Conservation (phyloP, 2,797 vertebrate genomes). For the Antennarius maculatus region DNA sequence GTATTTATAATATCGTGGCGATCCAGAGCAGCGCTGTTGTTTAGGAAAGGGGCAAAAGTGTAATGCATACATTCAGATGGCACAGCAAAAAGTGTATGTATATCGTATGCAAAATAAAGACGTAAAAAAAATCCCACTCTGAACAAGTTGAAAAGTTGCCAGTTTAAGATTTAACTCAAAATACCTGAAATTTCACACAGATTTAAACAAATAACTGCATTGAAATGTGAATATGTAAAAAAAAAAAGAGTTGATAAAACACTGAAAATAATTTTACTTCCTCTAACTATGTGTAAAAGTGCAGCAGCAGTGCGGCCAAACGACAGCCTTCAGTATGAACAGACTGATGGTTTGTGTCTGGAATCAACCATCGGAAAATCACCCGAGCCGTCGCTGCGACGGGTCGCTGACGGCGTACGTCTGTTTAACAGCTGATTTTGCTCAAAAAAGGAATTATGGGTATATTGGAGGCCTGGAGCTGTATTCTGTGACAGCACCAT, state of each 20-base stretch:
- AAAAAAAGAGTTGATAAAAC: background rate
- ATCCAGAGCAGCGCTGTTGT: background rate
- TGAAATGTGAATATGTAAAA: too few species aligned
- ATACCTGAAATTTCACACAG: too few species aligned
- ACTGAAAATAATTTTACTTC: background rate
- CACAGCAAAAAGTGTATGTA: background rate
- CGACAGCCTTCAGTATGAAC: conserved; percentile 1
- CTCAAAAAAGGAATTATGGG: conserved; percentile 22
- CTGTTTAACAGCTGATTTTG: conserved; percentile 56
- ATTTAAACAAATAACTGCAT: too few species aligned
- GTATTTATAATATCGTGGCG: conserved; percentile 7
- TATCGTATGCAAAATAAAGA: too few species aligned
- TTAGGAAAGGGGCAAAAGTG: background rate
- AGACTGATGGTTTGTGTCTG: conserved; percentile 27
- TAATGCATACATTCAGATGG: conserved; percentile 9
- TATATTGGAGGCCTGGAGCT: conserved; percentile 45
- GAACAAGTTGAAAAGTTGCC: too few species aligned
- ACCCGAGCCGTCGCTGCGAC: conserved; percentile 45
- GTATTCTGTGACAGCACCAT: conserved; percentile 45
- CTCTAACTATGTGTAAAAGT: background rate
- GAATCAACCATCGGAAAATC: conserved; percentile 36
- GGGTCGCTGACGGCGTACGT: conserved; percentile 35
- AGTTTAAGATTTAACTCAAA: too few species aligned
- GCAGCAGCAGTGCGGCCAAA: background rate
- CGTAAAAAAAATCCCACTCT: too few species aligned